These are phyloP conservation scores for Megaustenia siamemsis DNA, from an alignment of 2,888 invertebrate genomes.

Conservation along the genomic window DNA sequence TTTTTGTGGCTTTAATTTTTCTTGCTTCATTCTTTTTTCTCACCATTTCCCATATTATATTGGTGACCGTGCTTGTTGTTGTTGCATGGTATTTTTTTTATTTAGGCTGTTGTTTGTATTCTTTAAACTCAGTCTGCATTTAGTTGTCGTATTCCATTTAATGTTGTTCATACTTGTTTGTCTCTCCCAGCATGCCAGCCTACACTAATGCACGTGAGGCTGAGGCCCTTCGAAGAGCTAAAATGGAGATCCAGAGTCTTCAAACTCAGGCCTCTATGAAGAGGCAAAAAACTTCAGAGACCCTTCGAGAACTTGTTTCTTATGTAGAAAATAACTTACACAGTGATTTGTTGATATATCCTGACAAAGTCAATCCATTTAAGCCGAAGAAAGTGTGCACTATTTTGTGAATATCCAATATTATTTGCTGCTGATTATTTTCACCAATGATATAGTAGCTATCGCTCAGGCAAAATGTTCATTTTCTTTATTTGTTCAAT, in stretches of 20 bases:
- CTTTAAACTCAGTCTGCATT: neutral
- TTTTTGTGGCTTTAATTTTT: no score
- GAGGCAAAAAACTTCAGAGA: slow-evolving; percentile 66
- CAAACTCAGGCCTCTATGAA: slow-evolving; percentile 67
- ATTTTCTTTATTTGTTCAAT: neutral
- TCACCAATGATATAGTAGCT: neutral
- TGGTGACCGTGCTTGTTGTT: no score
- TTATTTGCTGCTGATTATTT: neutral
- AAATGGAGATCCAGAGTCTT: slow-evolving; percentile 68
- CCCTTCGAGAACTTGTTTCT: slow-evolving; percentile 69
- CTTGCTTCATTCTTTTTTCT: no score
- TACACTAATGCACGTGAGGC: slow-evolving; percentile 59
- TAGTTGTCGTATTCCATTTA: neutral
- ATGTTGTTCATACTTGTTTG: slow-evolving; percentile 41
- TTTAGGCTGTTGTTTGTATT: neutral
- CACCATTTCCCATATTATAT: no score
- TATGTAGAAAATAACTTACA: slow-evolving; percentile 67
- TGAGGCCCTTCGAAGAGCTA: slow-evolving; percentile 69
- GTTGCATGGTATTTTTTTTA: no score
- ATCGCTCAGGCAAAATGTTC: neutral
- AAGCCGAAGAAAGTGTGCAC: slow-evolving; percentile 75
- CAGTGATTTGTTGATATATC: slow-evolving; percentile 74
- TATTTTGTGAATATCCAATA: slow-evolving; percentile 64
- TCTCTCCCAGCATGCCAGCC: slow-evolving; percentile 56
- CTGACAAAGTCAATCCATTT: slow-evolving; percentile 78